A percentile compares a stretch with the other conserved stretches of the same genome.
Evolutionary conservation across 2,113 vertebrate species (phyloP).

Genomic region (Salminus brasiliensis): DNA sequence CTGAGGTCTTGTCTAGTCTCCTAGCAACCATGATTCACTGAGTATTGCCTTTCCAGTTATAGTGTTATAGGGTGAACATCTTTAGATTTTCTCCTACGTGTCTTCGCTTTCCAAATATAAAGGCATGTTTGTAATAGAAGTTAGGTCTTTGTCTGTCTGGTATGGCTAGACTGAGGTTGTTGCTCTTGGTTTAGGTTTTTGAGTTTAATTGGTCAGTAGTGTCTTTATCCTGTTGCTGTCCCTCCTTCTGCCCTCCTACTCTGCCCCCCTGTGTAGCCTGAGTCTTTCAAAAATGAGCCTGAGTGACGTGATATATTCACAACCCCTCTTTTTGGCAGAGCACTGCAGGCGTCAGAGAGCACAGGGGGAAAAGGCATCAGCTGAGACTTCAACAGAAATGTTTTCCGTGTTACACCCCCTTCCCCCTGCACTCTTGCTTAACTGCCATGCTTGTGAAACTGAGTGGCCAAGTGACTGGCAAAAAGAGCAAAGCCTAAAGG

Average conservation of each 20-base stretch:
- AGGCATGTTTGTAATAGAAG: neutral
- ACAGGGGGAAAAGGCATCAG: neutral
- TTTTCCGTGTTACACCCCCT: conserved; percentile 2
- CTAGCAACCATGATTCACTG: conserved; percentile 16
- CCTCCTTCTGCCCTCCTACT: too few species aligned
- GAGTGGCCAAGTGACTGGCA: neutral
- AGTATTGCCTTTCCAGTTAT: neutral
- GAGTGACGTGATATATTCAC: neutral
- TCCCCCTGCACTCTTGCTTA: neutral
- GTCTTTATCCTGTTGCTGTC: too few species aligned
- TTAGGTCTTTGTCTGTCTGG: neutral
- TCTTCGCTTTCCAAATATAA: neutral
- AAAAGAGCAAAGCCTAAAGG: neutral
- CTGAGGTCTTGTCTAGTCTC: conserved; percentile 14
- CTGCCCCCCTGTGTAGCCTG: too few species aligned
- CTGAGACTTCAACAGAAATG: conserved; percentile 1
- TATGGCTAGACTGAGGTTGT: neutral
- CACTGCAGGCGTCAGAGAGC: neutral
- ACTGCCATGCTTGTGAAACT: neutral
- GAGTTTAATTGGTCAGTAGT: neutral
- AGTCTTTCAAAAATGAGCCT: too few species aligned
- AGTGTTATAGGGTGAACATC: neutral
- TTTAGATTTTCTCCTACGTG: neutral
- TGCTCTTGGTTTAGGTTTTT: neutral
- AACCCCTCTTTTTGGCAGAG: neutral